Evolutionary conservation across 2,797 vertebrate genomes (phyloP), one percentile per base, ranked within the genome.

Genomic region (Gallinago solitaria): DNA sequence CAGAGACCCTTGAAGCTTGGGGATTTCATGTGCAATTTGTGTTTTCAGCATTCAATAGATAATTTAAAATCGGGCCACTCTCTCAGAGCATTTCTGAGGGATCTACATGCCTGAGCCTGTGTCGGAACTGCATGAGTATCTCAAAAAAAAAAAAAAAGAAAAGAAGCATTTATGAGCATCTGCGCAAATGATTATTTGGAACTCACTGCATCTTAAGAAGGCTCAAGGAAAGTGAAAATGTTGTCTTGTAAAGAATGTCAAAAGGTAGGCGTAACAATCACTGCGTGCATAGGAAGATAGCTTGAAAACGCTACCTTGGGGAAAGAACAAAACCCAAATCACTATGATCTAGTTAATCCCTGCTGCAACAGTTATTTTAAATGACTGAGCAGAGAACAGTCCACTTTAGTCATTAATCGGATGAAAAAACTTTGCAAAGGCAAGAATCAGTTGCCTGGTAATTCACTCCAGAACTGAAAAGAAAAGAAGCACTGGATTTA

Each of bases 11-110:
- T 81, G 95, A 96, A 97, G 97, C 97, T 96, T 96, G 90, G 97
- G 97, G 97, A 97, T 97, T 97, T 97, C 95, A 84, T 89, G 92
- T 96, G 92, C 92, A 97, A 97, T 97, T 96, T 97, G 92, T 95
- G 95, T 96, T 94, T 94, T 79, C 93, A 90, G 90, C 73, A 87
- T 92, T 95, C 94, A 94, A 95, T 92, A 93, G 96, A 97, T 96
- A 93, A 97, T 97, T 97, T 97, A 97, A 97, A 97, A 97, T 97
- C 83, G 94, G 87, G 91, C 90, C 50, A 16, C 68, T 83, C 76
- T 88, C 83, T 92, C 63, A 3, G 67, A 92, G 74, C 28, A 12
- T 87, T 95, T 92, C 86, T 95, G 82, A 94, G 83, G 69, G 79
- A 69, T 92, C 93, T 89, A 94, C 92, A 95, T 67, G 94, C 64